Evolutionary conservation across 2,113 vertebrate genomes (phyloP), one percentile per base, ranked within the genome.

Genomic region (Miniopterus natalensis): DNA sequence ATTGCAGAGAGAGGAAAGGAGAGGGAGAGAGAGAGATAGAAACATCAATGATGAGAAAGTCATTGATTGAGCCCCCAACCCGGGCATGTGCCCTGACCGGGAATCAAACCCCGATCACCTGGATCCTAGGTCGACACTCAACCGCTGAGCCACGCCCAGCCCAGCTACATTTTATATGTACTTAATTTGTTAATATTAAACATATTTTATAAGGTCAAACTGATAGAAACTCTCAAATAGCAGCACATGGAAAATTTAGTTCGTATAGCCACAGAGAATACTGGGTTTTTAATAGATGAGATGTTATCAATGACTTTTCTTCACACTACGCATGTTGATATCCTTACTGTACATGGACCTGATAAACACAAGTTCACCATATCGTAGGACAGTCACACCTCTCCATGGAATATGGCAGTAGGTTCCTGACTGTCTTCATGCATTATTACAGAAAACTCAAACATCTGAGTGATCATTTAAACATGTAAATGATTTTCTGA

Each of bases 151-250:
- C 36, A 36, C 36, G 36, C 36, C 36, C 36, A 36, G 36, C 36
- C 36, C 36, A 2, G 36, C 36, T 36, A 36, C 27, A 0, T 57
- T 71, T 6, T 42, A 57, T 87, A 47, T 73, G 8, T 65, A 87
- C n/a, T 51, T 78, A 75, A 71, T 51, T 83, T 83, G 11, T 70
- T 81, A 65, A 42, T 57, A 83, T 45, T 77, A 78, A 93, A 71
- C 1, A 3, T 63, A 25, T 55, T 55, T 18, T 36, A 14, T 65
- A 78, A 78, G 40, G 49, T 5, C 11, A 92, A 63, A 49, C 18
- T 84, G 14, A 68, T 68, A 59, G 18, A 25, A 88, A 68, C 20
- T 79, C 18, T 84, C 21, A 61, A 65, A 68, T 45, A 66, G 45
- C 47, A 71, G 17, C 13, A 65, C 23, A 59, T 93, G 70, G 9